Base-by-base conservation (phyloP, 2,113 vertebrate genomes). In the Cephalopholis sonnerati region DNA sequence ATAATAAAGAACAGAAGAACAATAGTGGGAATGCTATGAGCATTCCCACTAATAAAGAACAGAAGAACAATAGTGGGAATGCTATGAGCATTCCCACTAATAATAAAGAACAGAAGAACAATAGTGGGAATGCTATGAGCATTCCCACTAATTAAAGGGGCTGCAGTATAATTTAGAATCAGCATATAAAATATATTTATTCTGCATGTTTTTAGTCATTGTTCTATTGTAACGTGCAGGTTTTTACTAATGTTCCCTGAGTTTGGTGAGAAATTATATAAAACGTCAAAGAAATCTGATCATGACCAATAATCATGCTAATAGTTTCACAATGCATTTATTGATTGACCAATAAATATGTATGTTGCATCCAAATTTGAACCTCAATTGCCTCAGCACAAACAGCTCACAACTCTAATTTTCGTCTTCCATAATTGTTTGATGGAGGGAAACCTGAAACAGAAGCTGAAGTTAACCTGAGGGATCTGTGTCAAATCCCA, bases 401-500 rank as follows among this genome's bases (percentile, higher is more conserved):
- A 20, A 17, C 32, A 51, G 9, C 29, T 18, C 25, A 27, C 11
- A 53, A 17, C 18, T 24, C 2, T 29, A 24, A 46, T 4, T 58
- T 36, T 51, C 44, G 36, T 7, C 25, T 61, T 27, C 36, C 70
- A n/a, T n/a, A 36, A 41, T 62, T 0, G 8, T 64, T 48, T 66
- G 9, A 73, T 44, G 44, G 36, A 51, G 11, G 8, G 73, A 87
- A 81, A 87, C 73, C n/a, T 25, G 59, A 90, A 73, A 67, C 72
- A 78, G 54, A 20, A 53, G 17, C 9, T 54, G 11, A 4, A 3
- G 1, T 74, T 84, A 54, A 81, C 36, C 70, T 10, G 48, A 11
- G 54, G 64, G 53, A 78, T 68, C 41, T 70, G n/a, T 84, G 65
- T 62, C 66, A 83, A 66, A 91, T 62, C 64, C 24, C 46, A 73